Evolutionary conservation across 2,113 vertebrate species (phyloP), one percentile per base, ranked within the genome.

Genomic region (Dasypus novemcinctus): DNA sequence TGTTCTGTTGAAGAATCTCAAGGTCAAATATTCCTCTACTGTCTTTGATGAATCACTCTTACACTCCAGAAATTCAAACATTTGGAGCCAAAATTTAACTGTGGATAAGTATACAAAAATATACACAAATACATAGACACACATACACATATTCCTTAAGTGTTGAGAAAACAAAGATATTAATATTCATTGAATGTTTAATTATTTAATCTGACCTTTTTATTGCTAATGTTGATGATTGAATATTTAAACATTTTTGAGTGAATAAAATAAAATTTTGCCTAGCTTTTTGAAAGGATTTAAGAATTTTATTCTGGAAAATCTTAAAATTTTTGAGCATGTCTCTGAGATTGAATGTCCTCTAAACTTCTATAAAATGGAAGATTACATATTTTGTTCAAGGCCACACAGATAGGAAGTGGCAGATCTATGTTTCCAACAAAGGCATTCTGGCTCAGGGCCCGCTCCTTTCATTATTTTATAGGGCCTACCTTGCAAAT

Each of bases 251-350:
- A 46, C 76, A 76, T 83, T 71, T 74, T 10, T 41, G 23, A 54
- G 49, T 74, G 20, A 82, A 49, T 74, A 27, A 54, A 81, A 66
- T 33, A 66, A 92, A 82, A 74, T 71, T 86, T 29, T 49, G 2
- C 33, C n/a, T 93, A 18, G 0, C 31, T 72, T 87, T 33, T 38
- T 57, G 68, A 49, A 94, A 74, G 4, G 18, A 79, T 17, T 79
- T 46, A 88, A 31, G 41, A 64, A 68, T 84, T 75, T 20, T 27
- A 80, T 79, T 80, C 89, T 81, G 29, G 86, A 75, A 91, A 74
- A 68, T 10, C 18, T 36, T 90, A 64, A 49, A 9, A 11, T 84
- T 3, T 31, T 94, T 61, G 66, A 72, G 80, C 8, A 41, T 29
- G 72, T 72, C 29, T 78, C 38, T 68, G 29, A 81, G n/a, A 14